Base-by-base conservation (phyloP, 2,797 vertebrate species). In the Sorex maritimensis region DNA sequence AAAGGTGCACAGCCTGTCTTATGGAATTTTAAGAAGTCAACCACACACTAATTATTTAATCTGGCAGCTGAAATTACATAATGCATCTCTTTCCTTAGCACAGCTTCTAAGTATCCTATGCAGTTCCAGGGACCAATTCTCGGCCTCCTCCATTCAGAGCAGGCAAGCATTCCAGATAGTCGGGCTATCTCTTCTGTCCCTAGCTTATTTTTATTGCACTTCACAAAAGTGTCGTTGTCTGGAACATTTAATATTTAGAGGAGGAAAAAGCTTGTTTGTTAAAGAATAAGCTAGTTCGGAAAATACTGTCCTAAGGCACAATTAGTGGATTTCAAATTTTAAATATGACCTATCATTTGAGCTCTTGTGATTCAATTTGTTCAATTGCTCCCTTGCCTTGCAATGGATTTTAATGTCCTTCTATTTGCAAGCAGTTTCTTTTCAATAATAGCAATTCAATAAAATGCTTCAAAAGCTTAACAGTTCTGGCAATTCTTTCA, bases 401-500 rank as follows among this genome's bases (percentile, higher is more conserved):
- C n/a, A 86, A 80, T 55, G 78, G 7, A 81, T n/a, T 85, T 75
- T 75, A 82, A 68, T 86, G n/a, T 77, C 85, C 85, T 88, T 41
- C 17, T 90, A 14, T 94, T 92, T 91, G 19, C 11, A 92, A 85
- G 69, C 55, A 58, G 15, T 52, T 89, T 94, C 69, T 92, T 96
- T 93, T 84, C 55, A 85, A 69, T 75, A 92, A 85, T 38, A 85
- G 58, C 44, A 93, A 61, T 90, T 92, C 63, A 86, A n/a, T 82
- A 81, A 86, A 85, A 82, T 52, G 80, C 30, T 88, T 90, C 72
- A 79, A 88, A 90, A 80, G 52, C 52, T 58, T 1, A 83, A 68
- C 21, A 84, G 46, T 79, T 86, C 75, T 88, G 83, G 28, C 38
- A 72, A 28, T 74, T 94, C 63, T 63, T 75, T 83, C 30, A 93